Base-by-base conservation (phyloP, 1,140 invertebrate genomes). In the Vanessa atalanta region DNA sequence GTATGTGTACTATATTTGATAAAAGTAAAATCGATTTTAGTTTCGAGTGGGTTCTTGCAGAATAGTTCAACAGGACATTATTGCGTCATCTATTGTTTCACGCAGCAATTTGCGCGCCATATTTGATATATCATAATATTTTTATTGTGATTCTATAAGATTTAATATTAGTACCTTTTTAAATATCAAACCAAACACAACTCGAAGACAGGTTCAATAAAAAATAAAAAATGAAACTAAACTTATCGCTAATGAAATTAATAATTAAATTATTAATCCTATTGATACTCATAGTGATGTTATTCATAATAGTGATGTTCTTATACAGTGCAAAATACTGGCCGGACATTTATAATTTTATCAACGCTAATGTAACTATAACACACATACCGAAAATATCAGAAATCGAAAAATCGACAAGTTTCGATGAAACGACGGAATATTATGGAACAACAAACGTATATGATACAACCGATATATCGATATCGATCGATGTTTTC, bases 291-390 rank as follows among this genome's bases (percentile, higher is more conserved):
- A 80, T 87, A 13, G 85, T 89, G 4, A 72, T 85, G 50, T 26
- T 90, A 23, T 86, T 85, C 43, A 77, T 92, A 51, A 81, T 92
- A 75, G 83, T 84, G 14, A 65, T 81, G 4, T 67, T 86, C 15
- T 57, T 92, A 20, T 92, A 89, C 57, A 91, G 89, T 76, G 73
- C 80, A 0, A 84, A 78, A 68, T 92, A 88, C 72, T 92, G 90
- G 90, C 84, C 83, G 0, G 89, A 92, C 77, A 72, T 92, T 1
- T 88, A 91, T 23, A 89, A 83, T 63, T 92, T 91, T 72, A 79
- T 89, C 6, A 88, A 85, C 48, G 84, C 88, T 1, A 89, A 92
- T 77, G 88, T 92, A 47, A 92, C 89, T 5, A 91, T 92, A 15
- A 90, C 83, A 76, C 76, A 84, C 20, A 92, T 92, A 74, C 85